These are phyloP conservation scores for Columba guinea DNA, from an alignment of 2,797 vertebrate genomes.

Conservation along the genomic window DNA sequence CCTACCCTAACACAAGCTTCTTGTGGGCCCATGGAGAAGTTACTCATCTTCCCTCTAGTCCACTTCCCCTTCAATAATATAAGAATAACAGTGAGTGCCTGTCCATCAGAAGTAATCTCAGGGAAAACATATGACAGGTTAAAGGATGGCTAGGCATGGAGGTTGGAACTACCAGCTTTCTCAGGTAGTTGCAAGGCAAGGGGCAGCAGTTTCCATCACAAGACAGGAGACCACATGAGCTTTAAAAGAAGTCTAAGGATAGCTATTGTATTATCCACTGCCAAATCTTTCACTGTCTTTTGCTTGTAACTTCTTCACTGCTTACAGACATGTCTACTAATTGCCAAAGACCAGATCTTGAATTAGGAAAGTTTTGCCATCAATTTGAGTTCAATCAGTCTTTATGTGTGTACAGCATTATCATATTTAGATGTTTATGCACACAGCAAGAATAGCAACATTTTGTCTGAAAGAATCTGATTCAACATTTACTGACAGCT, in stretches of 20 bases:
- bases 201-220: neutral
- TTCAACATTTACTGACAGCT: neutral
- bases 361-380: neutral
- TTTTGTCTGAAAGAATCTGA: constrained; percentile 6
- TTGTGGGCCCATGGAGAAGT: neutral
- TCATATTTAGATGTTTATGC: neutral
- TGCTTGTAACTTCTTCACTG: neutral
- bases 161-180: neutral
- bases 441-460: neutral
- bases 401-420: neutral
- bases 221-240: neutral
- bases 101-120: neutral
- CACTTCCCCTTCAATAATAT: neutral
- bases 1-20: neutral
- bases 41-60: neutral
- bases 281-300: neutral
- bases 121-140: neutral
- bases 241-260: neutral
- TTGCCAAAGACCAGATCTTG: neutral
- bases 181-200: neutral
- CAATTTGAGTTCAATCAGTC: neutral
- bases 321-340: neutral
- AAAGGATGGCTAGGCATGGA: neutral
- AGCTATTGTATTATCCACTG: neutral
- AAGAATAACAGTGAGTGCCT: neutral